phyloP scores from a whole-genome alignment of 2,888 invertebrate genomes.

The Agrochola lota region DNA sequence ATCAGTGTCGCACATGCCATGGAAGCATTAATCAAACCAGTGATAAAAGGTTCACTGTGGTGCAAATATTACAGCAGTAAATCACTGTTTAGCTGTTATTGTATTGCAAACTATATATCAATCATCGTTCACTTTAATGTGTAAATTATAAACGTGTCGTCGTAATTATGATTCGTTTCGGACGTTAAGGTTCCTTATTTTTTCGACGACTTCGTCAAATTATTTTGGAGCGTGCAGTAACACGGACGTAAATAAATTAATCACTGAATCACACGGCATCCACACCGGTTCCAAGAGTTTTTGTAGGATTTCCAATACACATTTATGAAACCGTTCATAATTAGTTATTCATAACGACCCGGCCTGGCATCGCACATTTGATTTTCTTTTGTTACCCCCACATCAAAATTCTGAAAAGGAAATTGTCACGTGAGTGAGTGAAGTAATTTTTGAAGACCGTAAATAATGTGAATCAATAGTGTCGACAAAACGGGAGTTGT shows the following conservation, averaged over 20 bases:
- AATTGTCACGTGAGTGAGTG: conserved; percentile 19
- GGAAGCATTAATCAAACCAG: conserved; percentile 84
- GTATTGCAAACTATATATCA: conserved; percentile 74
- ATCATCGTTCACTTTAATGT: conserved; percentile 73
- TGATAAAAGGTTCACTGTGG: conserved; percentile 82
- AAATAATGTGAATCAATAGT: conserved; percentile 45
- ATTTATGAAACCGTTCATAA: conserved; percentile 62
- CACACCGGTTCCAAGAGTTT: conserved; percentile 61
- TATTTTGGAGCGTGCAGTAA: conserved; percentile 63
- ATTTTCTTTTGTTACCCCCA: conserved; percentile 40
- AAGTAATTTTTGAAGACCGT: conserved; percentile 31
- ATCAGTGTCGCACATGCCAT: conserved; percentile 80
- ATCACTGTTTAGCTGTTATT: conserved; percentile 81
- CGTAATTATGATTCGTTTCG: conserved; percentile 64
- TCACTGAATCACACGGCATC: conserved; percentile 65
- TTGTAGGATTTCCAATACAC: conserved; percentile 64
- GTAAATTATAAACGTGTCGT: conserved; percentile 70
- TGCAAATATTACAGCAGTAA: conserved; percentile 82
- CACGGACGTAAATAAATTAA: conserved; percentile 67
- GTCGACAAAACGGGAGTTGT: conserved; percentile 41
- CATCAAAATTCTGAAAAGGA: conserved; percentile 21
- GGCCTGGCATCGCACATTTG: conserved; percentile 27
- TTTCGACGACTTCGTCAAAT: conserved; percentile 64
- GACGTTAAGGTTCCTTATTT: conserved; percentile 61
- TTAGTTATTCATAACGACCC: conserved; percentile 51